Percentiles rank a stretch among this genome's conserved stretches.
phyloP scores from a whole-genome alignment of 1,140 invertebrate species.

The Plectrocnemia conspersa region DNA sequence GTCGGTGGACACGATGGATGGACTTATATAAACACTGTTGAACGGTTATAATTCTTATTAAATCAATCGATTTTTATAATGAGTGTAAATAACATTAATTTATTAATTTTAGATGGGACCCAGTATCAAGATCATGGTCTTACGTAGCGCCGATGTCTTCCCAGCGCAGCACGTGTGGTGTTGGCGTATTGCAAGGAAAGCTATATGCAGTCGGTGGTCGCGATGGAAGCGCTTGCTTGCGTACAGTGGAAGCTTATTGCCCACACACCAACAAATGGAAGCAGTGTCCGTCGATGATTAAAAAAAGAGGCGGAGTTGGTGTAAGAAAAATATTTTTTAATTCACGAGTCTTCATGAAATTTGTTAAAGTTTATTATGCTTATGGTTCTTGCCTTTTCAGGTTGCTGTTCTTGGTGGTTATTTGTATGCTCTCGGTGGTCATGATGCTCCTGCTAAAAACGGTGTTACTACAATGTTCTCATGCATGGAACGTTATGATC shows the following conservation, averaged over 20 bases:
- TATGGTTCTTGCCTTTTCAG: conserved; percentile 39
- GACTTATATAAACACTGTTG: conserved; percentile 91
- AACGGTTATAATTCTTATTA: conserved; percentile 53
- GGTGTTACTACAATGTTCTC: conserved; percentile 76
- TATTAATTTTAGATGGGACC: conserved; percentile 68
- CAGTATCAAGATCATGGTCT: conserved; percentile 77
- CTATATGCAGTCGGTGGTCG: conserved; percentile 91
- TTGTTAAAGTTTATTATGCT: not conserved
- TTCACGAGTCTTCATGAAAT: not conserved
- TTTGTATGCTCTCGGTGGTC: conserved; percentile 81
- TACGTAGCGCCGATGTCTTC: conserved; percentile 83
- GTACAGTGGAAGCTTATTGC: conserved; percentile 90
- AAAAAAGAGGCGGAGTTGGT: conserved; percentile 83
- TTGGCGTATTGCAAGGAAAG: conserved; percentile 78
- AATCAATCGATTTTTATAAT: not conserved
- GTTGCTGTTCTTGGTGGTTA: conserved; percentile 78
- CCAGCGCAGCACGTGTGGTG: conserved; percentile 82
- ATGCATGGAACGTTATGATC: conserved; percentile 84
- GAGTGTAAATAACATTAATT: not conserved
- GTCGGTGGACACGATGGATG: conserved; percentile 94
- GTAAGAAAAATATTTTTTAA: conserved; percentile 36
- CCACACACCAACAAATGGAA: conserved; percentile 88
- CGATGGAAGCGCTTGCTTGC: conserved; percentile 85
- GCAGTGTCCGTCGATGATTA: conserved; percentile 81
- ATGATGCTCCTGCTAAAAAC: conserved; percentile 83